These are phyloP conservation scores for Mamestra brassicae DNA, from an alignment of 2,888 invertebrate genomes.

Conservation along the genomic window DNA sequence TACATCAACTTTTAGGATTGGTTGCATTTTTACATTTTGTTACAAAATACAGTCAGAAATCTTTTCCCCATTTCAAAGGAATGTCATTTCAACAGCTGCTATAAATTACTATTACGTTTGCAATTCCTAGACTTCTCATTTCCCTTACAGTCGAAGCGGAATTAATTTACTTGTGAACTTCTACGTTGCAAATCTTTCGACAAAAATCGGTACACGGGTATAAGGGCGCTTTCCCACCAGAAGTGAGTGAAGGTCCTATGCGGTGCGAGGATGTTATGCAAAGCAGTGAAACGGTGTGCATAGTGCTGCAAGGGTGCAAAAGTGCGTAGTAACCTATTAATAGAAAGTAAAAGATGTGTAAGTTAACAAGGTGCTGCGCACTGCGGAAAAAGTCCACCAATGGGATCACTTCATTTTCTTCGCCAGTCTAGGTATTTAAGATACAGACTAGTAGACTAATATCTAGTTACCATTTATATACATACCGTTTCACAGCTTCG, in stretches of 20 bases:
- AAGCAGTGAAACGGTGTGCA: neutral
- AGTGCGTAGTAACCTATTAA: neutral
- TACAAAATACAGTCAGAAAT: neutral
- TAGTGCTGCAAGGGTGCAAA: neutral
- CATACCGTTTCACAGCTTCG: too few relatives aligned
- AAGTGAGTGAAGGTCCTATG: neutral
- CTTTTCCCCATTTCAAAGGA: neutral
- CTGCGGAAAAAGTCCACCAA: too few relatives aligned
- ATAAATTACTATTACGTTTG: constrained; percentile 30
- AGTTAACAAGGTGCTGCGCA: neutral
- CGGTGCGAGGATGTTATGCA: neutral
- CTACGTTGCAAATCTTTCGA: constrained; percentile 31
- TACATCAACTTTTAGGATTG: neutral
- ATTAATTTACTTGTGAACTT: constrained; percentile 48
- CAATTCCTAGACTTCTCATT: constrained; percentile 43
- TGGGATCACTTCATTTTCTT: too few relatives aligned
- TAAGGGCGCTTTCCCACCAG: neutral
- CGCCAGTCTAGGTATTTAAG: too few relatives aligned
- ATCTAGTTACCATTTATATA: too few relatives aligned
- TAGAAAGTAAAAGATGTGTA: neutral
- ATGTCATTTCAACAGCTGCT: constrained; percentile 19
- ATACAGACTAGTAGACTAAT: too few relatives aligned
- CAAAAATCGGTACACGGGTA: neutral
- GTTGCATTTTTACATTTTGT: neutral
- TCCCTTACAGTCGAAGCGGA: constrained; percentile 27